Evolutionary conservation across 1,140 invertebrate genomes (phyloP).

Genomic region (Pseudachorutes palmiensis): DNA sequence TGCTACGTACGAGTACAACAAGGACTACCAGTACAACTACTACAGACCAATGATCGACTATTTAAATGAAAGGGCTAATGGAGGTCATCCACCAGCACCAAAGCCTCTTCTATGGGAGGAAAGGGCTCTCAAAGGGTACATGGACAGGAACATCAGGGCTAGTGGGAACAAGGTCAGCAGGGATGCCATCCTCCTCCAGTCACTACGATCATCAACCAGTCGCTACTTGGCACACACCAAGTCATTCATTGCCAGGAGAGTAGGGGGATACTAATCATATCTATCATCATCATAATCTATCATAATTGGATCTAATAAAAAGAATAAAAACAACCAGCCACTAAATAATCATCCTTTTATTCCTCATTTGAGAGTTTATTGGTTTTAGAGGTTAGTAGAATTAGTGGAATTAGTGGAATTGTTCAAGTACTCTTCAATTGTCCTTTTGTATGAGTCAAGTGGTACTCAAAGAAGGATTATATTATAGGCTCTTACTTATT

Average conservation of each 20-base stretch:
- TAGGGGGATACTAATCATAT: constrained; percentile 26
- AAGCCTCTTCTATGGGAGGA: constrained; percentile 36
- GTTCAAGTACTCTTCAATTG: no score
- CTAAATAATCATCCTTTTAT: no score
- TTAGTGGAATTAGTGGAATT: no score
- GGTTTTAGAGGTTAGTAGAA: no score
- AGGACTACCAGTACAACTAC: constrained; percentile 36
- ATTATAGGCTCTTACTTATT: no score
- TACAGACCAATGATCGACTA: constrained; percentile 38
- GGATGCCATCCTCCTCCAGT: constrained; percentile 33
- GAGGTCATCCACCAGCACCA: constrained; percentile 21
- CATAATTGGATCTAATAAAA: background rate
- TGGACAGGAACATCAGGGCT: constrained; percentile 27
- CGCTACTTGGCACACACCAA: constrained; percentile 36
- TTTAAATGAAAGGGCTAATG: constrained; percentile 30
- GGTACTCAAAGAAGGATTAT: no score
- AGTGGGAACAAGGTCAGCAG: constrained; percentile 10
- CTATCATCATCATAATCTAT: background rate
- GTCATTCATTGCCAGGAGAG: constrained; percentile 32
- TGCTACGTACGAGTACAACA: constrained; percentile 37
- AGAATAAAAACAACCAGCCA: no score
- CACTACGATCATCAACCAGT: constrained; percentile 27
- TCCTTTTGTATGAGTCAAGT: no score
- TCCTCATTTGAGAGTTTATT: no score
- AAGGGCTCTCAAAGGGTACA: constrained; percentile 30